These are phyloP conservation scores for Meliscaeva auricollis DNA, from an alignment of 2,888 invertebrate genomes.

Conservation along the genomic window DNA sequence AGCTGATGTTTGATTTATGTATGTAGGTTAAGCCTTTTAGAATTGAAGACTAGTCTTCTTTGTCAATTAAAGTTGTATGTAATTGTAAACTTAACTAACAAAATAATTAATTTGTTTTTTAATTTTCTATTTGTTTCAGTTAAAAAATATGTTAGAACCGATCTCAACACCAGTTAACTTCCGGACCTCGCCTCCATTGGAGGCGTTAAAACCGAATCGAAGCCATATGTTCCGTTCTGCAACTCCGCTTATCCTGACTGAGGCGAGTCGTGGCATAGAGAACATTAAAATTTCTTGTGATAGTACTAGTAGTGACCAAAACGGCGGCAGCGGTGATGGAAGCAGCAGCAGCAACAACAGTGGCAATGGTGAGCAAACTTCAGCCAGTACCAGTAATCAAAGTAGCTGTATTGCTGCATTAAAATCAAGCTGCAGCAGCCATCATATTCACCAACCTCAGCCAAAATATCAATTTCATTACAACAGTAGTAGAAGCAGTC, in stretches of 20 bases:
- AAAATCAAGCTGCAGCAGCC: conserved; percentile 83
- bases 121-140: conserved; percentile 80
- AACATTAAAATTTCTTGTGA: conserved; percentile 84
- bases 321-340: conserved; percentile 79
- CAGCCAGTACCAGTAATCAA: conserved; percentile 77
- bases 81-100: not conserved
- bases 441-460: conserved; percentile 83
- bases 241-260: conserved; percentile 84
- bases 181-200: conserved; percentile 95
- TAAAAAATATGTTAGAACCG: conserved; percentile 87
- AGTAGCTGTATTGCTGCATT: conserved; percentile 80
- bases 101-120: conserved; percentile 17
- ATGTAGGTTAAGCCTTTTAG: too few relatives aligned
- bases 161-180: conserved; percentile 94
- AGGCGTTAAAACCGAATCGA: conserved; percentile 91
- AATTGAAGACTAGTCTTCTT: too few relatives aligned
- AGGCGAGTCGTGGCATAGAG: conserved; percentile 84
- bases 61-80: too few relatives aligned
- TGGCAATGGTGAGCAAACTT: conserved; percentile 72
- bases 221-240: conserved; percentile 84
- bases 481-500: conserved; percentile 83
- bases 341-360: conserved; percentile 77
- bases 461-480: conserved; percentile 83
- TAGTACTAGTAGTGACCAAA: conserved; percentile 84
- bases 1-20: too few relatives aligned